Evolutionary conservation across 2,888 invertebrate species (phyloP), one percentile per base, ranked within the genome.

Genomic region (Xestia sexstrigata): DNA sequence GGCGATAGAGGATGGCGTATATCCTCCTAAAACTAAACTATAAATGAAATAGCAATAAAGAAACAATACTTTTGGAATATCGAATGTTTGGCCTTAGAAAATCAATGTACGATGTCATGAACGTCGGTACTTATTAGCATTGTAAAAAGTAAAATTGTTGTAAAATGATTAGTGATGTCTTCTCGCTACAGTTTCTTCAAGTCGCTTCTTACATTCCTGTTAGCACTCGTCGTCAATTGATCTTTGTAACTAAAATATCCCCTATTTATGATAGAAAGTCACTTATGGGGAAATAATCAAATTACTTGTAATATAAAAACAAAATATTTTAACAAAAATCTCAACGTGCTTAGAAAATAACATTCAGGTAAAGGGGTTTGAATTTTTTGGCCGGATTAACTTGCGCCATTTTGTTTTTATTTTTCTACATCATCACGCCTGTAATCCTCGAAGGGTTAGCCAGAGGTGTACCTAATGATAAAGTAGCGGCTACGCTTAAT

Each of bases 171-270:
- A 15, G 26, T 74, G 55, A 74, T 23, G 9, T 74, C 3, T 52
- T 52, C 45, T 79, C 17, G 39, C 17, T 49, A 35, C 8, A 13
- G 8, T 65, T 49, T 76, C 55, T 68, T 69, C 17, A 42, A 47
- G 3, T 82, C 26, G 55, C 79, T 82, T 82, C 49, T 65, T 69
- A 76, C 63, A 79, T 79, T 82, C 58, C 52, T 65, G 17, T n/a
- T 52, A 11, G 49, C 35, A 72, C 35, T 72, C 52, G 30, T 73
- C 81, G 81, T 81, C 79, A 79, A 82, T 79, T 82, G 68, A 69
- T 65, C 26, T 42, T 69, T 65, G 35, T 49, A n/a, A 65, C 47
- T 63, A 35, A 45, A 30, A 17, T 49, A 47, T 65, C 35, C 20
- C 2, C 3, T n/a, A 23, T 17, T 39, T 26, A 65, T 65, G 9